Base-by-base conservation (phyloP, 2,888 invertebrate species). In the Lithophane semibrunnea region DNA sequence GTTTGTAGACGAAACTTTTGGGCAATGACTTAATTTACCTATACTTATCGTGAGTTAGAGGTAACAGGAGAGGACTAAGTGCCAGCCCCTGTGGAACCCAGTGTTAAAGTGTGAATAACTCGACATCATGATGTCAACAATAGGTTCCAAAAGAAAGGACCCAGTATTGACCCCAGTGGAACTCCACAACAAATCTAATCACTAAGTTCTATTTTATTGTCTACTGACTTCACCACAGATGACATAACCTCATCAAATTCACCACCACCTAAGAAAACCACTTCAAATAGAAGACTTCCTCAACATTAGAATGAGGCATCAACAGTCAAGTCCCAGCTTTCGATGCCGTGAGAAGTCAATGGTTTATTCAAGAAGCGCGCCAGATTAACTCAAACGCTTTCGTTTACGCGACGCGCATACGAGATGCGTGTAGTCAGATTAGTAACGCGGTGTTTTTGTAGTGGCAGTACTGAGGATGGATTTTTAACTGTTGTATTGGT, bases 341-440 rank as follows among this genome's bases (percentile, higher is more conserved):
- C 88, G 68, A 79, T 73, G 66, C 42, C 80, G 84, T 84, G 88
- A 81, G 79, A 87, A 85, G 80, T 73, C 58, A 42, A 83, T 87
- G 75, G 69, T 77, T 88, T 88, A 88, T 88, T 88, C 87, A 88
- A 85, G 78, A 83, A 79, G 84, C 78, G 87, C 69, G 64, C 77
- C 77, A 86, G 88, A 88, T 88, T 86, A 84, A 80, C 78, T 73
- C 85, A 69, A 75, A 67, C 85, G 71, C 87, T 87, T 87, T 87
- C 87, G 70, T 80, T 87, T 87, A 87, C 74, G 85, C 74, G 85
- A 65, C 21, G 21, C 10, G 87, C 80, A 86, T 87, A 76, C 68
- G 16, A 79, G 74, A 84, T 84, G 73, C 54, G 60, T 42, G 44
- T 3, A 47, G 44, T n/a, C 49, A 79, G 84, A 84, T 84, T 83